Base-by-base conservation (phyloP, 2,113 vertebrate species). In the Albula glossodonta region DNA sequence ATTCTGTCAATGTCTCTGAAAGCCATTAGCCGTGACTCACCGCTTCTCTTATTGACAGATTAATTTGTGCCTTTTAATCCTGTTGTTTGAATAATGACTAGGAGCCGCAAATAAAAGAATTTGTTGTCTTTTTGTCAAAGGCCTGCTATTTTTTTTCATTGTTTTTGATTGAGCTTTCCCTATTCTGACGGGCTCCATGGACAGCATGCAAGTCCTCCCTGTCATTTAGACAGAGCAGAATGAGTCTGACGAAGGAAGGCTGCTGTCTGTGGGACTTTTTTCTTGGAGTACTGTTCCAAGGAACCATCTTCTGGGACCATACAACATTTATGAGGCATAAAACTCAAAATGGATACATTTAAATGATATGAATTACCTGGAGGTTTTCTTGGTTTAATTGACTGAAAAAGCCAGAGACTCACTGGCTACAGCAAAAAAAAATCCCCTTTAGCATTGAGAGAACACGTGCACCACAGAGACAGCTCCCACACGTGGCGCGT, bases 361-460 rank as follows among this genome's bases (percentile, higher is more conserved):
- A 50, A 80, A 51, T 60, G 78, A 25, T 49, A 80, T 80, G 80
- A 70, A 84, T 82, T 56, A 70, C 78, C 78, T 57, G 49, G 74
- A 78, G 82, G 78, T 48, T 81, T 81, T 60, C 51, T 79, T 7
- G 80, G 63, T 86, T 81, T 82, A 86, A 88, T 48, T 82, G 82
- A 56, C 80, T 81, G 51, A 84, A 81, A 63, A 83, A 83, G 57
- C 57, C 6, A 9, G 25, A 51, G 48, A 51, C 9, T 83, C 25
- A 19, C 6, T 19, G 17, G 60, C 78, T 52, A 78, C 25, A 50
- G 15, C 15, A 41, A 88, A 66, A 5, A 66, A 5, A 78, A 78
- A 84, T 78, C 7, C 13, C 10, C 48, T 66, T 10, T 66, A 60
- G 52, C 82, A 83, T 80, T 85, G 78, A 87, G 87, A 70, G 78